Evolutionary conservation across 2,888 invertebrate genomes (phyloP), one percentile per base, ranked within the genome.

Genomic region (Eledona agricola): DNA sequence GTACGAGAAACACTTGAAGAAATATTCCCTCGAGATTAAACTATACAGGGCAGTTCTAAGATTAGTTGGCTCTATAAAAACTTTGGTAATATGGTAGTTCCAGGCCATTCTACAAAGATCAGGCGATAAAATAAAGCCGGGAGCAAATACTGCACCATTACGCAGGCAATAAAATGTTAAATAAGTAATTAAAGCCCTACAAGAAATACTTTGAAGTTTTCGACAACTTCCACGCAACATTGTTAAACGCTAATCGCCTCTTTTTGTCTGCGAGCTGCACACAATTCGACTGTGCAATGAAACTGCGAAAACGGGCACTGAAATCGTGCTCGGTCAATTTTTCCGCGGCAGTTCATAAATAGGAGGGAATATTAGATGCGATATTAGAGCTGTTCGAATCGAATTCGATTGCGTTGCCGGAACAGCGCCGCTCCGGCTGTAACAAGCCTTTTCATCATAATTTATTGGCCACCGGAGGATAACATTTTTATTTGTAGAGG

Each of bases 401-500:
- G 52, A 57, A 62, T 61, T 61, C 60, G 58, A 62, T 63, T 55
- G 51, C 57, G 58, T 34, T 60, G 47, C 42, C 54, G 45, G 54
- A 34, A 51, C 50, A 46, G 51, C 35, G 20, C 22, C 23, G 42
- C 42, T 37, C 28, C 42, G 59, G 63, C 64, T 60, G 69, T 69
- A 70, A 71, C 70, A 71, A 69, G 70, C 67, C 65, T 67, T 66
- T 69, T 63, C 66, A 68, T 71, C 64, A 67, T 71, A 70, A 70
- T 70, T 71, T 72, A 72, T 69, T 49, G 70, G 59, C 56, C 72
- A 64, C 70, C 43, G 54, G 70, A 67, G 72, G 65, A 67, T 69
- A 70, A 71, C 70, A 71, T 71, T 71, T 72, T 72, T 72, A 72
- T 72, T 72, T 68, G 70, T 65, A 66, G 68, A 67, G 63, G 62